phyloP scores from a whole-genome alignment of 2,888 invertebrate species.

The Labia minor region DNA sequence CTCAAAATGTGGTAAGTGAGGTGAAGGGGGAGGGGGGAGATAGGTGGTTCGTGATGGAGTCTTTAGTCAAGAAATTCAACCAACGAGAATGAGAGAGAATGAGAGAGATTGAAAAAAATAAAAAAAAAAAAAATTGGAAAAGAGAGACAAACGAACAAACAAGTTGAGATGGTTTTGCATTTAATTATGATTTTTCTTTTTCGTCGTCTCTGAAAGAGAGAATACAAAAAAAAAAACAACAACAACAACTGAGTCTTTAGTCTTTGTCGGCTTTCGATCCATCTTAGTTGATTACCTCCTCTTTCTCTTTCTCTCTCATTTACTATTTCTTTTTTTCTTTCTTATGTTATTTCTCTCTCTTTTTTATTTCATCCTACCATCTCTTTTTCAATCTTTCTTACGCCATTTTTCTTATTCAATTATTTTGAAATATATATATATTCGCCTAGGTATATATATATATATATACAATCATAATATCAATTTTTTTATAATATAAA shows the following conservation, averaged over 20 bases:
- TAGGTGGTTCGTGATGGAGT: no score
- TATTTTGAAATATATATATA: no score
- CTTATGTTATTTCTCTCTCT: neutral
- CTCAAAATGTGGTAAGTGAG: neutral
- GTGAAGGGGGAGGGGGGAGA: no score
- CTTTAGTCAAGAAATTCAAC: no score
- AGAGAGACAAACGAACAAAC: neutral
- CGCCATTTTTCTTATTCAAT: no score
- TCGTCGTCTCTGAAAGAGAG: neutral
- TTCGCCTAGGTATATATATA: no score
- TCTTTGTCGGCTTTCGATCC: conserved; percentile 13
- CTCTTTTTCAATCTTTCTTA: no score
- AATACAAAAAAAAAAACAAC: neutral
- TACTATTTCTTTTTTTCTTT: neutral
- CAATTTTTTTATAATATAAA: no score
- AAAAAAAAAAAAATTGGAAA: neutral
- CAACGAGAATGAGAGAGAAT: no score
- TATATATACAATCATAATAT: no score
- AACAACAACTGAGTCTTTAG: neutral
- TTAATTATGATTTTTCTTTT: conserved; percentile 9
- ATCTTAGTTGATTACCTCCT: conserved; percentile 5
- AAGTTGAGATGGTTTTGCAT: conserved; percentile 13
- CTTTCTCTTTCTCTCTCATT: neutral
- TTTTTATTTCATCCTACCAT: no score
- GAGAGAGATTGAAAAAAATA: no score